Base-by-base conservation (phyloP, 2,113 vertebrate species). In the Chaenocephalus aceratus region DNA sequence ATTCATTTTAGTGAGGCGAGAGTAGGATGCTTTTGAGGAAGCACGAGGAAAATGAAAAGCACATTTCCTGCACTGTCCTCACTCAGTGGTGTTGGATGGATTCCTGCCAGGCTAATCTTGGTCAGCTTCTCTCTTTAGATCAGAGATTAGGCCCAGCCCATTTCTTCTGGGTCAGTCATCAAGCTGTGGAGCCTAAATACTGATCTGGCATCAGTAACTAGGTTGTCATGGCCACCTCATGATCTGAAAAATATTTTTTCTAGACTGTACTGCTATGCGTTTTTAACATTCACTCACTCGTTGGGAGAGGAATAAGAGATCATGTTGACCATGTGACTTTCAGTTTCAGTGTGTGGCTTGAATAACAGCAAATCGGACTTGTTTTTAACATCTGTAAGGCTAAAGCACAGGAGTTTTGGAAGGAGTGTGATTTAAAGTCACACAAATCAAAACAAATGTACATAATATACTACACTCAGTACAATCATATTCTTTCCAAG, bases 401-500 rank as follows among this genome's bases (percentile, higher is more conserved):
- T 60, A 53, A n/a, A 76, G 80, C 76, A 58, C 65, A 57, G 53
- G 72, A 10, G 44, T 72, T 77, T 74, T 87, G 85, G 79, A 81
- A 77, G 80, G 73, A 77, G 84, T 87, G 83, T 88, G 83, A 90
- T 80, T 87, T 80, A 77, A 62, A 64, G 52, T 61, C 73, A 79
- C 82, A 59, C 69, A 15, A 73, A 74, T 61, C 59, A 41, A 72
- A 65, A 86, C 83, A 89, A 82, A 86, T 88, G 86, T 84, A 84
- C 83, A 87, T 85, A 93, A 54, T 67, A 68, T 53, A 74, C 78
- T 54, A n/a, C 72, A 88, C 72, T 68, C 71, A 80, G 67, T 90
- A 81, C 90, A 93, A 89, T 94, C 90, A 90, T 83, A 68, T 90
- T 92, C 91, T 92, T 93, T 94, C 92, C 91, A 95, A 95, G 95